These are phyloP conservation scores for Thalpophila matura DNA, from an alignment of 2,888 invertebrate species.

Conservation along the genomic window DNA sequence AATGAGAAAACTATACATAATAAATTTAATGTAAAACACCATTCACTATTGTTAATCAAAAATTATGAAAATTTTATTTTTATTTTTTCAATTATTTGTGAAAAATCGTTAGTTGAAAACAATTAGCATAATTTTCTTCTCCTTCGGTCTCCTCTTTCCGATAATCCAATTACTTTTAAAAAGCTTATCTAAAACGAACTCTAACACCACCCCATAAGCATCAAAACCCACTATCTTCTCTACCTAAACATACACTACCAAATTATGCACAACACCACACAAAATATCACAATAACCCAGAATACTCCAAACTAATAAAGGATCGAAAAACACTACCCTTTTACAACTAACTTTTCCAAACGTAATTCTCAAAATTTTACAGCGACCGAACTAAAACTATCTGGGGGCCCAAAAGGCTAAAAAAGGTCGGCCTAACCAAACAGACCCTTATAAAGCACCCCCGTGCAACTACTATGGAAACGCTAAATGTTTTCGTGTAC, in stretches of 20 bases:
- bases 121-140: no score
- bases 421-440: conserved; percentile 90
- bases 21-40: no score
- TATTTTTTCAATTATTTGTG: no score
- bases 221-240: not conserved
- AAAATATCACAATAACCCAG: conserved; percentile 51
- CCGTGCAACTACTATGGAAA: conserved; percentile 58
- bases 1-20: no score
- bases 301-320: conserved; percentile 64
- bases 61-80: no score
- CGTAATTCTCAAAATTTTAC: conserved; percentile 83
- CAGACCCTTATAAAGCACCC: conserved; percentile 89
- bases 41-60: no score
- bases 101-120: no score
- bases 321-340: conserved; percentile 71
- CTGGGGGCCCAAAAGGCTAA: conserved; percentile 81
- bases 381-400: conserved; percentile 83
- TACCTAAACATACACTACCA: conserved; percentile 2
- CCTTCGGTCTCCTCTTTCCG: no score
- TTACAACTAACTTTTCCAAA: conserved; percentile 73
- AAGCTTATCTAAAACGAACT: conserved; percentile 26
- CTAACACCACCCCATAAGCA: conserved; percentile 3
- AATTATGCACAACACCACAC: conserved; percentile 37
- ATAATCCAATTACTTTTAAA: not conserved
- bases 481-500: conserved; percentile 41